These are phyloP conservation scores for Pantherophis vulpinus DNA, from an alignment of 2,797 vertebrate species.

Conservation along the genomic window DNA sequence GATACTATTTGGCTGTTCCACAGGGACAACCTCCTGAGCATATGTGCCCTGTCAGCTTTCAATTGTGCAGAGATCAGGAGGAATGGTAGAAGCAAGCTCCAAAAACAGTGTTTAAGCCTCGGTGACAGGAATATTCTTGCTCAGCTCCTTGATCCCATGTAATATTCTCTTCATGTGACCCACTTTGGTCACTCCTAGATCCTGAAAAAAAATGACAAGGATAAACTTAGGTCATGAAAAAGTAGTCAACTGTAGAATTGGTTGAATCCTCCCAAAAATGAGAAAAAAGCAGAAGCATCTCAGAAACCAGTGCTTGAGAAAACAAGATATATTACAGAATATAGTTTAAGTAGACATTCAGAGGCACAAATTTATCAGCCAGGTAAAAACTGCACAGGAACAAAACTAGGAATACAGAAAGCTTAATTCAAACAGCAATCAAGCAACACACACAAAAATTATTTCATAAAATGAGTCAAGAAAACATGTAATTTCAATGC, in stretches of 20 bases:
- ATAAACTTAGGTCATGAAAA: slow-evolving; percentile 13
- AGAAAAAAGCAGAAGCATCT: background rate
- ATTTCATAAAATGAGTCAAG: background rate
- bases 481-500: slow-evolving; percentile 1
- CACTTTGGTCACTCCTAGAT: slow-evolving; percentile 95
- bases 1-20: slow-evolving; percentile 38
- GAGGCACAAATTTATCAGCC: slow-evolving; percentile 18
- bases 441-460: background rate
- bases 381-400: slow-evolving; percentile 5
- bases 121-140: slow-evolving; percentile 81
- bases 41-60: slow-evolving; percentile 53
- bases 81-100: slow-evolving; percentile 66
- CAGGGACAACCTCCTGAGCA: slow-evolving; percentile 33
- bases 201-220: slow-evolving; percentile 73
- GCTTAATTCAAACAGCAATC: background rate
- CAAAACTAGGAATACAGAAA: background rate
- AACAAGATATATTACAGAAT: background rate
- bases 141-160: slow-evolving; percentile 91
- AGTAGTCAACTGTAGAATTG: slow-evolving; percentile 18
- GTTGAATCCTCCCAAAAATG: slow-evolving; percentile 7
- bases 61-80: slow-evolving; percentile 51
- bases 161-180: slow-evolving; percentile 98
- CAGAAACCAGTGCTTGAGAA: background rate
- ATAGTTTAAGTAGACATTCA: background rate
- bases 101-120: slow-evolving; percentile 80